These are phyloP conservation scores for Dryadula phaetusa DNA, from an alignment of 2,888 invertebrate genomes.

Conservation along the genomic window DNA sequence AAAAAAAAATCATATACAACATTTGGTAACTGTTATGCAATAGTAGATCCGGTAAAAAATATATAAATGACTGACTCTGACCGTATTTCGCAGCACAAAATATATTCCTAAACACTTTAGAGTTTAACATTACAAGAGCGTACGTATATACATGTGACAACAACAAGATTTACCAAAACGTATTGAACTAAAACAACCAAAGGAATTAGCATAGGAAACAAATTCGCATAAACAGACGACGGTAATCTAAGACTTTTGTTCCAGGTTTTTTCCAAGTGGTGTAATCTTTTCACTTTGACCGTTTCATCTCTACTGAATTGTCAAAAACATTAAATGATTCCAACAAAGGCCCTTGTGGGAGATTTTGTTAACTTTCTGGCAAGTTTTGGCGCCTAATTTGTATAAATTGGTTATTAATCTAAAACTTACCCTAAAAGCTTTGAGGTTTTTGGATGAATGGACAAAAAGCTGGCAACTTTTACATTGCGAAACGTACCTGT, in stretches of 20 bases:
- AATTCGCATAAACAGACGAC: conserved; percentile 36
- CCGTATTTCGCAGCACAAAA: neutral
- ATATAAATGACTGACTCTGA: too few relatives aligned
- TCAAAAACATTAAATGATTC: conserved; percentile 40
- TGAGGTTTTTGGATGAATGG: neutral
- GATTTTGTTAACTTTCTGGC: conserved; percentile 20
- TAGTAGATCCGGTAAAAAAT: too few relatives aligned
- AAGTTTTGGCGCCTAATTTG: conserved; percentile 21
- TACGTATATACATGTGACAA: neutral
- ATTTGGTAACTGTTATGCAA: too few relatives aligned
- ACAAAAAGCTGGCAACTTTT: neutral
- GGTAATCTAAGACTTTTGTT: conserved; percentile 24
- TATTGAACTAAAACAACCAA: neutral
- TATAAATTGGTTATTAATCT: conserved; percentile 22
- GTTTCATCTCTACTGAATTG: conserved; percentile 36
- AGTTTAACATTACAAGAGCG: neutral
- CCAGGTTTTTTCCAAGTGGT: conserved; percentile 21
- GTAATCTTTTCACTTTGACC: conserved; percentile 35
- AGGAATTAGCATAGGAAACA: conserved; percentile 32
- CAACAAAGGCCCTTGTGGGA: conserved; percentile 16
- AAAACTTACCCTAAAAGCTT: conserved; percentile 8
- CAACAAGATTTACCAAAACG: neutral
- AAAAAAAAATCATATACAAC: too few relatives aligned
- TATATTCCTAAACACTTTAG: neutral
- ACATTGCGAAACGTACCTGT: conserved; percentile 19